Percentiles rank a stretch among this genome's conserved stretches.
These are phyloP conservation scores for Danio tinwini DNA, from an alignment of 2,797 vertebrate species.

Conservation along the genomic window DNA sequence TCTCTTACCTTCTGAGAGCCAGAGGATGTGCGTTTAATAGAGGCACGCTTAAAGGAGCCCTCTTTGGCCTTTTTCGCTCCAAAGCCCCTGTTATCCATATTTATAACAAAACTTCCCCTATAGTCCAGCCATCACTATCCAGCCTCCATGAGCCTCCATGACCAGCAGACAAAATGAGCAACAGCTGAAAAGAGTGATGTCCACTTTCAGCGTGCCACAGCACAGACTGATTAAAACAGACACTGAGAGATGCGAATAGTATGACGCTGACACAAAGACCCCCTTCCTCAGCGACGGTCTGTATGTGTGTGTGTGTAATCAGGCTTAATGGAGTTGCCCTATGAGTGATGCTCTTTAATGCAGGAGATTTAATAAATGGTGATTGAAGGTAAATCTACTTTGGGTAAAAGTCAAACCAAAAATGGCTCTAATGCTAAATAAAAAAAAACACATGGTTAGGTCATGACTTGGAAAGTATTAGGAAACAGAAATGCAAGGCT, in stretches of 20 bases:
- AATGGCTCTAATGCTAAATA: conserved; percentile 67
- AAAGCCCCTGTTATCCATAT: conserved; percentile 75
- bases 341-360: conserved; percentile 82
- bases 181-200: conserved; percentile 1
- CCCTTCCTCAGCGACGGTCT: conserved; percentile 59
- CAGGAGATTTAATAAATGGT: conserved; percentile 93
- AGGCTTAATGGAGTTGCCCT: conserved; percentile 85
- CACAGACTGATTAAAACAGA: conserved; percentile 13
- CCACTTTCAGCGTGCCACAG: conserved; percentile 23
- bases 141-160: not conserved
- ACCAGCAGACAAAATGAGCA: conserved; percentile 6
- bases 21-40: conserved; percentile 88
- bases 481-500: conserved; percentile 46
- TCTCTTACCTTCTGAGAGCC: conserved; percentile 91
- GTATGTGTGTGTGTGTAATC: conserved; percentile 79
- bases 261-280: conserved; percentile 57
- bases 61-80: conserved; percentile 75
- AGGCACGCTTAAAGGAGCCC: conserved; percentile 87
- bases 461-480: conserved; percentile 68
- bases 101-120: not conserved
- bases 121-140: not conserved
- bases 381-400: conserved; percentile 93
- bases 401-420: conserved; percentile 72
- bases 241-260: conserved; percentile 25
- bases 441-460: conserved; percentile 64